Base-by-base conservation (phyloP, 2,888 invertebrate species). In the Tigriopus californicus region DNA sequence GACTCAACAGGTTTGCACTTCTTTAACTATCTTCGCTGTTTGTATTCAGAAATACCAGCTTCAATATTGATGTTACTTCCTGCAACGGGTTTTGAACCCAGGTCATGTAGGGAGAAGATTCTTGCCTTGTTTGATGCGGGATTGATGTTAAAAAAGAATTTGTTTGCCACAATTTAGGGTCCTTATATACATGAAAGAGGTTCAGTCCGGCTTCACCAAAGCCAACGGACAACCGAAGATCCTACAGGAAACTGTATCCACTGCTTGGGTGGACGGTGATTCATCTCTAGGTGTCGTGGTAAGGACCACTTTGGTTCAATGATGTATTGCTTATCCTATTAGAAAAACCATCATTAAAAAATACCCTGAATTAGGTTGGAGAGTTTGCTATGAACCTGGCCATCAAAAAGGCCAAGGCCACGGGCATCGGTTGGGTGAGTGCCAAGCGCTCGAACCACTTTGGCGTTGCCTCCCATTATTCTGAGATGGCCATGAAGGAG, bases 401-500 rank as follows among this genome's bases (percentile, higher is more conserved):
- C 2, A 83, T 90, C 10, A 73, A 79, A 64, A 90, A 91, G 67
- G 88, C 89, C 0, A 79, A 80, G 65, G 74, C 78, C 20, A 77
- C 79, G 10, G 89, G 90, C 1, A 80, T 90, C 8, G 88, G 87
- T 56, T 82, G 85, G 82, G 85, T 91, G 0, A 76, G 80, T n/a
- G 83, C 83, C 1, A 81, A 80, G 72, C 80, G 83, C 79, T 85
- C 87, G 1, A 91, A 90, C 71, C 91, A 91, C 72, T 88, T 82
- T 66, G 91, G 91, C 1, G 90, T 91, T 66, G 85, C 86, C 3
- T 87, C 85, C 0, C 87, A 80, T 75, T 92, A 90, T 75, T 76
- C 82, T 0, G 73, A 81, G 63, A 79, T 80, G 67, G 89, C 89
- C 0, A 76, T 83, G 61, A 73, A 83, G 41, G 69, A 79, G 62